phyloP scores from a whole-genome alignment of 2,888 invertebrate species.

The Cheilosia impressa region DNA sequence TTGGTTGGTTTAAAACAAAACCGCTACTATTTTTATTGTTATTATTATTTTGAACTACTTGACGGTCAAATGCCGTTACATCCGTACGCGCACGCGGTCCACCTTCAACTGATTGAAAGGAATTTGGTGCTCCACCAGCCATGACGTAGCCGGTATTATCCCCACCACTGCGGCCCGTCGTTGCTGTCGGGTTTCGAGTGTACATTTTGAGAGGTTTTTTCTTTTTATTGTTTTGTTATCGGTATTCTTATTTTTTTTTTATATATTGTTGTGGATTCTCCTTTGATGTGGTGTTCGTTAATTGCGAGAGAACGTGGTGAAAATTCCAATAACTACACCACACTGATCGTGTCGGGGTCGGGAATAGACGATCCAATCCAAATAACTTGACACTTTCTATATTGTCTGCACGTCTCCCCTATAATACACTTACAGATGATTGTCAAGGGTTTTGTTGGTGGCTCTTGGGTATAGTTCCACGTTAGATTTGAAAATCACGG shows the following conservation, averaged over 20 bases:
- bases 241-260: slow-evolving; percentile 25
- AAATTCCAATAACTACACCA: slow-evolving; percentile 64
- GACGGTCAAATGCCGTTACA: slow-evolving; percentile 77
- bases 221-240: slow-evolving; percentile 41
- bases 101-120: slow-evolving; percentile 81
- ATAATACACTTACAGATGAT: not conserved
- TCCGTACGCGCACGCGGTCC: slow-evolving; percentile 82
- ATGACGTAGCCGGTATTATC: slow-evolving; percentile 78
- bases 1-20: slow-evolving; percentile 64
- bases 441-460: slow-evolving; percentile 2
- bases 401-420: not conserved
- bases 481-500: slow-evolving; percentile 31
- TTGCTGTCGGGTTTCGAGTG: slow-evolving; percentile 66
- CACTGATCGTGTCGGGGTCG: slow-evolving; percentile 39
- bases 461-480: slow-evolving; percentile 7
- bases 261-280: slow-evolving; percentile 38
- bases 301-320: slow-evolving; percentile 45
- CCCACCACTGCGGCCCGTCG: slow-evolving; percentile 70
- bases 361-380: slow-evolving; percentile 9
- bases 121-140: slow-evolving; percentile 78
- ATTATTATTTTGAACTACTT: slow-evolving; percentile 78
- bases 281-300: slow-evolving; percentile 55
- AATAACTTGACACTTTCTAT: slow-evolving; percentile 24
- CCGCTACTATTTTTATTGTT: slow-evolving; percentile 74
- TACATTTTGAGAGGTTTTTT: slow-evolving; percentile 63